Evolutionary conservation across 2,888 invertebrate genomes (phyloP), one percentile per base, ranked within the genome.

Genomic region (Escarpia spicata): DNA sequence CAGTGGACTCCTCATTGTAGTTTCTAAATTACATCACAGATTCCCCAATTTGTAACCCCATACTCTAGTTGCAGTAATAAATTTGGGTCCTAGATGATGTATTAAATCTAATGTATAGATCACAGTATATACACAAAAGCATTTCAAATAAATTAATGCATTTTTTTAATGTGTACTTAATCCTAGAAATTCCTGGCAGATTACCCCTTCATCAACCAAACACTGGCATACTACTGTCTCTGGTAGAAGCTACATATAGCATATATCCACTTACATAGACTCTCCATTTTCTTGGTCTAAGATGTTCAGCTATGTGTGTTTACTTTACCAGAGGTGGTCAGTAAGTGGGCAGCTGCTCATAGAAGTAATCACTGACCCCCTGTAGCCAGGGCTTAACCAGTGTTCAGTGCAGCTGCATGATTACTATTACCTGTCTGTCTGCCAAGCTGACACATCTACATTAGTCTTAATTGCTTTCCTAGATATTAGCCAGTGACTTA

Each of bases 1-100:
- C 75, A 75, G 75, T 26, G 3, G 19, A 26, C 2, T 75, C 75
- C 75, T 75, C n/a, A n/a, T 26, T 26, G 19, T 75, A 75, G 3
- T n/a, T 75, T 75, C 75, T 75, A 75, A 19, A 75, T 75, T 6
- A 75, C 75, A 75, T 75, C 75, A 75, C 75, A 15, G 75, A 26
- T 75, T n/a, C 19, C 19, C 75, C 75, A 75, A 75, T 75, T 75
- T 75, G 75, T 75, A 75, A 75, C 75, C 75, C 75, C 6, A 75
- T 75, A 75, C 26, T 75, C 75, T 26, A 75, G 75, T 75, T 75
- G 75, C 75, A 15, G 19, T 75, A 75, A 75, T 75, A 26, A 75
- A 75, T 26, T 75, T 75, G n/a, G 75, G 75, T 75, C 75, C 75
- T 75, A 75, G 75, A 75, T 75, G 75, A 75, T 75, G 26, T 75